Evolutionary conservation across 2,797 vertebrate genomes (phyloP), one percentile per base, ranked within the genome.

Genomic region (Coluber constrictor): DNA sequence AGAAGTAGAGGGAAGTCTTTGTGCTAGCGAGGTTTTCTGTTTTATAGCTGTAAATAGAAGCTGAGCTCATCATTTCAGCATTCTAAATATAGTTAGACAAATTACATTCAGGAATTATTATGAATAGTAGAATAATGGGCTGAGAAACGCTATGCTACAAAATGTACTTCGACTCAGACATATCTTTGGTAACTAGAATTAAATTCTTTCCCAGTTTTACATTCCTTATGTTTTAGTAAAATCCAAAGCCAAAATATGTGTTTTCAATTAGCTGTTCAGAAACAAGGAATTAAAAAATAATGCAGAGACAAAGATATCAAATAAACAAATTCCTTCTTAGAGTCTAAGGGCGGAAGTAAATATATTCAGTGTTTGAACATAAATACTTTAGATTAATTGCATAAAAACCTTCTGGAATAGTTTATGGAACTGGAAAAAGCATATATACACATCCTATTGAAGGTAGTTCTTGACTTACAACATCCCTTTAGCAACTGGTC

Each of bases 31-130:
- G 20, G 43, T 95, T 94, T 93, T 95, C 94, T 93, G 91, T 96
- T 91, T 92, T 92, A 93, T 93, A 91, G 91, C 94, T 95, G 91
- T 90, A 94, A 97, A 95, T 93, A 97, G 97, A 96, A 97, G 91
- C 93, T 95, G 92, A 96, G 92, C 91, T 97, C 93, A 95, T 97
- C 16, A 94, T 93, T 92, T 92, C 57, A 88, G 4, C 89, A 90
- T 93, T 96, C 94, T 96, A 96, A 96, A 95, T 95, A 94, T 95
- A 96, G 96, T 55, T 95, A 90, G 89, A 93, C 94, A 90, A 63
- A 94, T 95, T 96, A 92, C 94, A 94, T 93, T 74, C 91, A 94
- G 94, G 93, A 95, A 88, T 93, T 95, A 92, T 79, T 95, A 89
- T 93, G 94, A 47, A 11, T 94, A 94, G 93, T 92, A 94, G 94